Conservation (phyloP, 2,797 vertebrate species). For the Melanotaenia nigrans region DNA sequence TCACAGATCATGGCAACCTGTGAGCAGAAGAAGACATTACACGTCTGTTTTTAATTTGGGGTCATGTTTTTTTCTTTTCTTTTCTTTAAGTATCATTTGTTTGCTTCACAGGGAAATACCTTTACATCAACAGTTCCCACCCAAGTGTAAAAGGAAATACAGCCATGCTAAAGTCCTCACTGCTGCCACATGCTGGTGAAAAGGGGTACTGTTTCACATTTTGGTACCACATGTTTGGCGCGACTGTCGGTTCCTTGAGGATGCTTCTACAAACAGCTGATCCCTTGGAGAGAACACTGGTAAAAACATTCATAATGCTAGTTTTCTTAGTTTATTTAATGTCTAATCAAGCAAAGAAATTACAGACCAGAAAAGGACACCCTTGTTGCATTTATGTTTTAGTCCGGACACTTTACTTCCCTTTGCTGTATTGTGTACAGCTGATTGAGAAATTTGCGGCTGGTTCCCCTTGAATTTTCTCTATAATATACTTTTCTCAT, state of each 20-base stretch:
- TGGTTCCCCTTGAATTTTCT: constrained; percentile 21
- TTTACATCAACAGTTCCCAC: constrained; percentile 77
- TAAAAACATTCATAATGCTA: constrained; percentile 44
- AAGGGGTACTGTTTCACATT: constrained; percentile 81
- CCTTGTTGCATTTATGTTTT: constrained; percentile 5
- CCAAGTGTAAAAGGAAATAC: constrained; percentile 50
- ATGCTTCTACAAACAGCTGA: constrained; percentile 68
- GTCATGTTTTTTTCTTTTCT: neutral
- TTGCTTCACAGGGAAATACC: constrained; percentile 75
- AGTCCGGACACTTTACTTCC: constrained; percentile 49
- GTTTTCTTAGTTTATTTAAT: neutral
- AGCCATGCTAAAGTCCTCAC: constrained; percentile 78
- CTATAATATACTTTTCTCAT: constrained; percentile 46
- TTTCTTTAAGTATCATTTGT: neutral
- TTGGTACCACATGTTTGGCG: constrained; percentile 85
- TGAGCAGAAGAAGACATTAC: neutral
- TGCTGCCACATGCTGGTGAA: constrained; percentile 75
- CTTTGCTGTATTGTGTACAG: constrained; percentile 25
- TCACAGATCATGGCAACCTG: neutral
- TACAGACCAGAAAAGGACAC: constrained; percentile 11
- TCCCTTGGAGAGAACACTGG: constrained; percentile 64
- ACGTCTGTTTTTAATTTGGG: neutral
- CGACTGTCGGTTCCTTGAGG: constrained; percentile 77
- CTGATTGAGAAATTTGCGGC: constrained; percentile 63
- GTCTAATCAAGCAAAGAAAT: neutral